Evolutionary conservation across 2,113 vertebrate genomes (phyloP), one percentile per base, ranked within the genome.

Genomic region (Rhinopomastus cyanomelas): DNA sequence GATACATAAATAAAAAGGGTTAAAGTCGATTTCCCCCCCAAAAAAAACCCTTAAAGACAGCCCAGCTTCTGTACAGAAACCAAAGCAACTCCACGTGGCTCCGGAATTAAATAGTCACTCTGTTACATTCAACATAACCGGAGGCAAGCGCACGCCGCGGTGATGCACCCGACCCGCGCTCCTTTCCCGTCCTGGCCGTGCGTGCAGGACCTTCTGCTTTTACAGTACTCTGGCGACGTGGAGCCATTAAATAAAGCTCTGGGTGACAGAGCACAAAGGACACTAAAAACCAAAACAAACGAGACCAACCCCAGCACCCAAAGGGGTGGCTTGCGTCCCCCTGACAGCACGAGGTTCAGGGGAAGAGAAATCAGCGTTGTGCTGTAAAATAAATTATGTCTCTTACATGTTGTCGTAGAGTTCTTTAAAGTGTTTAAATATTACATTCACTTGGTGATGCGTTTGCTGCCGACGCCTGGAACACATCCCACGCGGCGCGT

Each of bases 1-100:
- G 86, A 92, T 78, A 96, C 44, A 98, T 97, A 98, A 97, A 97
- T 97, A 97, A 96, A 42, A 93, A 87, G 36, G 93, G 92, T 97
- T 90, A 86, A 92, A 81, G 87, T 94, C 91, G 73, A 89, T 48
- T 75, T 91, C 57, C 85, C 85, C 59, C 49, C 26, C 5, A 84
- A 87, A 94, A 94, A 42, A 42, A 42, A 42, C 39, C 39, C 39
- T 42, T 89, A 88, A 91, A 92, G 80, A 78, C 94, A 81, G 66
- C 88, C 92, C 95, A 90, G 81, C 80, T 83, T 96, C 90, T 95
- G 36, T 95, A 94, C 79, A 96, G 92, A 94, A 94, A 94, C 69
- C 6, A 65, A 87, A 94, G 51, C 89, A 87, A 72, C 88, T 51
- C 86, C 95, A 92, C 4, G 39, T 92, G 89, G 86, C 52, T 76